Percentiles rank a stretch among this genome's conserved stretches.
These are phyloP conservation scores for Oeneis ivallda DNA, from an alignment of 2,888 invertebrate species.

Conservation along the genomic window DNA sequence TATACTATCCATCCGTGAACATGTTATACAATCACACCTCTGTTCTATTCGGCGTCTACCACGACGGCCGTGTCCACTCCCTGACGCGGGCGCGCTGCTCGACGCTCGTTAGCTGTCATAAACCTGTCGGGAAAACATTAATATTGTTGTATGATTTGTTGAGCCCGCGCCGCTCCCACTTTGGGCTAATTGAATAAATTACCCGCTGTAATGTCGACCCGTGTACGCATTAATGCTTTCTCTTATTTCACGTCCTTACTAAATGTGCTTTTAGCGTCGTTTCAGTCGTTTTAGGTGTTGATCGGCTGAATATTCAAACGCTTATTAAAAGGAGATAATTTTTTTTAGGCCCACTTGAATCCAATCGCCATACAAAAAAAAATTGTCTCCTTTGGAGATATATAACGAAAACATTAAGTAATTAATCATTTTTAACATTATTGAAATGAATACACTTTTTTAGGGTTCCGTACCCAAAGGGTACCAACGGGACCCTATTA, in stretches of 20 bases:
- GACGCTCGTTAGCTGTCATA: conserved; percentile 21
- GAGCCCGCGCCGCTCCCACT: conserved; percentile 32
- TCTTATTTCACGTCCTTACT: conserved; percentile 12
- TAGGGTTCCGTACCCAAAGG: no score
- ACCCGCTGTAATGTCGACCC: conserved; percentile 16
- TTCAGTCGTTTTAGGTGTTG: not conserved
- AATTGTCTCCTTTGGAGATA: no score
- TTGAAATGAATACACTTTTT: no score
- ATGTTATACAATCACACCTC: no score
- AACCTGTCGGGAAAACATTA: conserved; percentile 37
- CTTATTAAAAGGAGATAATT: not conserved
- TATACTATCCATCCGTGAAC: no score
- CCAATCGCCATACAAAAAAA: no score
- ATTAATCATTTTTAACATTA: no score
- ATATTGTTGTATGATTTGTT: conserved; percentile 37
- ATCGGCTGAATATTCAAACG: not conserved
- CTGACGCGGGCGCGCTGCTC: not conserved
- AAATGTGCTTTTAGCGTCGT: not conserved
- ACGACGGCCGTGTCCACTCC: not conserved
- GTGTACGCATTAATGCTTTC: conserved; percentile 17
- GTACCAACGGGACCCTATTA: no score
- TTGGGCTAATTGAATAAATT: conserved; percentile 36
- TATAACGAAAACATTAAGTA: no score
- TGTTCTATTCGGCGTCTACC: not conserved
- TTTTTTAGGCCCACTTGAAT: no score